phyloP scores from a whole-genome alignment of 2,797 vertebrate species.

The Leptodactylus fallax region DNA sequence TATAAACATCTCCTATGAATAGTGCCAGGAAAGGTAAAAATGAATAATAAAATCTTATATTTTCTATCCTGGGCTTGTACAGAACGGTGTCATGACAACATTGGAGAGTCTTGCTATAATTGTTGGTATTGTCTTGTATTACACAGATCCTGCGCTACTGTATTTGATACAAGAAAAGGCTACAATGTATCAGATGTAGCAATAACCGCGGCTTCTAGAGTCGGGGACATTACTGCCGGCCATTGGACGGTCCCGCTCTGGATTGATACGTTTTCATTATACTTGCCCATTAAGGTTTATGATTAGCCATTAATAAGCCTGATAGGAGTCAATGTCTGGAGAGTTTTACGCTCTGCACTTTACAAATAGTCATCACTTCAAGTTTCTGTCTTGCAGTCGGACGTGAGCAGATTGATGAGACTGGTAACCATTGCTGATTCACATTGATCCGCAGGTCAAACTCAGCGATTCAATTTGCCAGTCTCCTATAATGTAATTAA shows the following conservation, averaged over 20 bases:
- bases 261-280: not conserved
- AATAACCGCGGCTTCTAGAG: not conserved
- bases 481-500: constrained; percentile 28
- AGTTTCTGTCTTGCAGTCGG: not conserved
- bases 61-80: too few relatives aligned
- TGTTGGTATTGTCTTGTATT: too few relatives aligned
- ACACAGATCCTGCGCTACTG: not conserved
- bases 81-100: too few relatives aligned
- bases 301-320: not conserved
- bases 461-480: constrained; percentile 11
- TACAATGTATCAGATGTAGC: not conserved
- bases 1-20: too few relatives aligned
- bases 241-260: not conserved
- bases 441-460: constrained; percentile 31
- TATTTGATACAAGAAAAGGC: not conserved
- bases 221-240: not conserved
- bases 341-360: not conserved
- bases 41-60: too few relatives aligned
- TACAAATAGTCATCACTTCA: not conserved
- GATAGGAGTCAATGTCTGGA: not conserved
- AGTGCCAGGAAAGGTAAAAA: too few relatives aligned
- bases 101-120: too few relatives aligned
- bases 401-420: constrained; percentile 27
- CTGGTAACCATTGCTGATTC: not conserved
- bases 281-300: not conserved